Evolutionary conservation across 2,888 invertebrate genomes (phyloP), one percentile per base, ranked within the genome.

Genomic region (Amphiduros pacificus): DNA sequence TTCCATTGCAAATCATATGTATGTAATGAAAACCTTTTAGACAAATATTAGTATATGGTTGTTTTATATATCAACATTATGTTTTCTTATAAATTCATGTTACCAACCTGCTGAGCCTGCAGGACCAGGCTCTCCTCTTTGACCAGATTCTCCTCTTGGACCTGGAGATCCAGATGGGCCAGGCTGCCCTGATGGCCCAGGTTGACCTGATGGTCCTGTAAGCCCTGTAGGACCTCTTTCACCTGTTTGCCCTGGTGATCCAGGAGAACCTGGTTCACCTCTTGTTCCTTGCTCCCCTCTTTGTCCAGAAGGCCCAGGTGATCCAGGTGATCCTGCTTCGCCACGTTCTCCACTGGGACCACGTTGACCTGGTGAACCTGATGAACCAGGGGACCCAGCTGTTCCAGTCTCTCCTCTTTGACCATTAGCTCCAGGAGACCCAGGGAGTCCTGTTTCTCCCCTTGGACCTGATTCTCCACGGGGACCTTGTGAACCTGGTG

Each of bases 191-290:
- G 50, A 6, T 14, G 32, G 22, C 40, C 61, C 61, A 11, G 55
- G 29, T 17, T 11, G 20, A 31, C 61, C 61, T 20, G 83, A 83
- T 53, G 71, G 74, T 31, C 77, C 79, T 62, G 83, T 83, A 61
- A 73, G 75, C 49, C 76, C 77, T n/a, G 62, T 5, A 9, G 49
- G 51, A 22, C 61, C 59, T 22, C 48, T 14, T 27, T 50, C 49
- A 48, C 54, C 57, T 54, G 49, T 32, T 4, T 24, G 55, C 36
- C 63, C 59, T 27, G 41, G 32, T n/a, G 49, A 53, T 32, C 78
- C 73, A 36, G 28, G 11, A 27, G 36, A 36, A 26, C 66, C 66
- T 24, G 48, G 44, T 4, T 48, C 31, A 27, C 60, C 60, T 24
- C 48, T 24, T 48, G 27, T 27, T 26, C 60, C 60, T 22, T 40